Conservation (phyloP, 2,888 invertebrate genomes). For the Hemistola chrysoprasaria region DNA sequence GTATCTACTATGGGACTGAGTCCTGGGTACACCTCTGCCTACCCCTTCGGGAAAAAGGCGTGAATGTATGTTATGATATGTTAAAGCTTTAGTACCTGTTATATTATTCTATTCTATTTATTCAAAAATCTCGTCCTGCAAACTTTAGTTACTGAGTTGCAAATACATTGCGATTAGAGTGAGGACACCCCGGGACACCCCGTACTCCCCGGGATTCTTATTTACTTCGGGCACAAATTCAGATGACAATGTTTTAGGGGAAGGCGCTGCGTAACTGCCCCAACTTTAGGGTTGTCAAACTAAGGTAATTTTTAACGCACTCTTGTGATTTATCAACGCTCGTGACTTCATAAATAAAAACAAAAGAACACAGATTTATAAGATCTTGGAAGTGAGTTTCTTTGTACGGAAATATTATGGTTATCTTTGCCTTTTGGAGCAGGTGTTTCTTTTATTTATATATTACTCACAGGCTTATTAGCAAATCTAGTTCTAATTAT, state of each 20-base stretch:
- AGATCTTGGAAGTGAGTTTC: no score
- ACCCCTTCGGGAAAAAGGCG: no score
- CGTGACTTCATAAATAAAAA: neutral
- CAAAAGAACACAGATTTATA: neutral
- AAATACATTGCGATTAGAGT: slow-evolving; percentile 23
- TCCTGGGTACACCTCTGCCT: no score
- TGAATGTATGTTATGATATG: no score
- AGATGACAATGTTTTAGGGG: slow-evolving; percentile 83
- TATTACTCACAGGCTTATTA: no score
- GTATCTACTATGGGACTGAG: no score
- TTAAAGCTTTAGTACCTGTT: no score
- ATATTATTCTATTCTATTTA: no score
- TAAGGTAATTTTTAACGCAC: slow-evolving; percentile 19
- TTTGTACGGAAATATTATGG: no score
- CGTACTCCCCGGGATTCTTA: slow-evolving; percentile 78
- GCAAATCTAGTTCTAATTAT: no score
- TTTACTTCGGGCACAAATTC: slow-evolving; percentile 82
- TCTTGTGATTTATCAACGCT: neutral
- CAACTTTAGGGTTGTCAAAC: slow-evolving; percentile 56
- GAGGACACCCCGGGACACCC: slow-evolving; percentile 22
- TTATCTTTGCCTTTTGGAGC: no score
- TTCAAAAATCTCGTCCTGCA: neutral
- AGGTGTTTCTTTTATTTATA: neutral
- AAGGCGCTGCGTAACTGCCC: slow-evolving; percentile 76
- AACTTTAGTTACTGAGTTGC: slow-evolving; percentile 9